Percentiles rank a stretch among this genome's conserved stretches.
These are phyloP conservation scores for Agriopis leucophaearia DNA, from an alignment of 2,888 invertebrate genomes.

Conservation along the genomic window DNA sequence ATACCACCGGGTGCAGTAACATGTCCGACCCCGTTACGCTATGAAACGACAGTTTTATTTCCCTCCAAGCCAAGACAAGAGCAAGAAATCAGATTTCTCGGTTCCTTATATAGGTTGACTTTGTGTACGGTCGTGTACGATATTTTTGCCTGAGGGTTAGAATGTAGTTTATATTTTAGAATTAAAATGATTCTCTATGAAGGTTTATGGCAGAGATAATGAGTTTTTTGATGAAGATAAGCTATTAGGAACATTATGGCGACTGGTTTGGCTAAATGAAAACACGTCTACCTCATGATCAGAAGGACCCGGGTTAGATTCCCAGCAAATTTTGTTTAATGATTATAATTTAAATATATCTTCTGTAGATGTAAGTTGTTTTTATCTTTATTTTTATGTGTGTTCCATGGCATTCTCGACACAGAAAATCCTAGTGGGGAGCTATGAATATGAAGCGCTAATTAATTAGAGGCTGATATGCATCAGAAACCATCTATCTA, in stretches of 20 bases:
- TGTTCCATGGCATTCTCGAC: too few relatives aligned
- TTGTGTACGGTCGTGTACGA: slow-evolving; percentile 30
- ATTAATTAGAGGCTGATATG: too few relatives aligned
- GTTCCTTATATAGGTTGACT: slow-evolving; percentile 51
- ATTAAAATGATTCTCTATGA: slow-evolving; percentile 17
- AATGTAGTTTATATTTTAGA: slow-evolving; percentile 29
- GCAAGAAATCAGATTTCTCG: slow-evolving; percentile 63
- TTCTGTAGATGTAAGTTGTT: too few relatives aligned
- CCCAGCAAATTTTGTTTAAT: too few relatives aligned
- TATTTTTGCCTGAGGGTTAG: slow-evolving; percentile 30
- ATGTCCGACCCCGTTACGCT: slow-evolving; percentile 80
- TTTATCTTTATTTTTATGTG: too few relatives aligned
- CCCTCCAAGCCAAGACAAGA: slow-evolving; percentile 65
- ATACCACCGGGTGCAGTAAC: slow-evolving; percentile 79
- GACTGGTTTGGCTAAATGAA: too few relatives aligned
- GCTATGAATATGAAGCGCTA: too few relatives aligned
- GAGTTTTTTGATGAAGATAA: slow-evolving; percentile 1
- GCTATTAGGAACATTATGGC: neutral
- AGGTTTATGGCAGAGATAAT: slow-evolving; percentile 7
- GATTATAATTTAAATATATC: too few relatives aligned
- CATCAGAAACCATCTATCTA: too few relatives aligned
- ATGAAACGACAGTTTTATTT: slow-evolving; percentile 81
- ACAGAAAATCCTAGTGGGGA: too few relatives aligned
- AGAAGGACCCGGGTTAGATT: too few relatives aligned
- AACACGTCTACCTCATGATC: too few relatives aligned